Percentiles rank a stretch among this genome's conserved stretches.
Evolutionary conservation across 2,113 vertebrate species (phyloP).

Genomic region (Tragelaphus buxtoni): DNA sequence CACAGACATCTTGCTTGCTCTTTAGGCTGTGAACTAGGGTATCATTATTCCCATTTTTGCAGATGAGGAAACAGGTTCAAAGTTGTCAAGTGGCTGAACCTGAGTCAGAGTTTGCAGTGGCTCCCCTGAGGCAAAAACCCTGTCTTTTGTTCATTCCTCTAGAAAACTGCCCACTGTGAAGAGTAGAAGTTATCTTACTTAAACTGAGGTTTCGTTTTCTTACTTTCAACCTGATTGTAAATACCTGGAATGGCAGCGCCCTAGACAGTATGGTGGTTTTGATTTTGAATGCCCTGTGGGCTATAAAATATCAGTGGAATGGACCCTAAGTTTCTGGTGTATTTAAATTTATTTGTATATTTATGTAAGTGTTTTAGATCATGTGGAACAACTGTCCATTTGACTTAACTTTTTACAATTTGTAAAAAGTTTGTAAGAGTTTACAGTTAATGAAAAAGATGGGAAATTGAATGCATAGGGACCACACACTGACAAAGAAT

Average conservation of each 20-base stretch:
- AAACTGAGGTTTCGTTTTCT: background rate
- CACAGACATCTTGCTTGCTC: background rate
- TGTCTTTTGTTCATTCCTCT: background rate
- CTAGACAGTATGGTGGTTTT: background rate
- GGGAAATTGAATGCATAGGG: conserved; percentile 25
- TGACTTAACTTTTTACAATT: background rate
- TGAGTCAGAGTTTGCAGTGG: background rate
- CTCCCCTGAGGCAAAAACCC: background rate
- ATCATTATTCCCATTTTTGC: conserved; percentile 38
- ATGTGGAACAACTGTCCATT: background rate
- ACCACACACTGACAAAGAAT: conserved; percentile 20
- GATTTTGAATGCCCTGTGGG: background rate
- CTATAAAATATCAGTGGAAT: conserved; percentile 21
- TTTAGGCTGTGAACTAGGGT: background rate
- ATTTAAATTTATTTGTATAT: conserved; percentile 10
- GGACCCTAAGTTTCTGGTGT: background rate
- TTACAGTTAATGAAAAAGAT: background rate
- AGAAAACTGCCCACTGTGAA: background rate
- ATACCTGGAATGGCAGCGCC: background rate
- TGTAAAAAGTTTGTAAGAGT: background rate
- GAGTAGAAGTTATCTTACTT: background rate
- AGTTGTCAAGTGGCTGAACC: background rate
- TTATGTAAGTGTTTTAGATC: conserved; percentile 23
- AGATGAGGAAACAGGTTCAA: conserved; percentile 13
- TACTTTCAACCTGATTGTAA: conserved; percentile 33